A percentile compares a stretch with the other conserved stretches of the same genome.
phyloP scores from a whole-genome alignment of 92 coral and sea anemone species.

The Porites cylindrica region DNA sequence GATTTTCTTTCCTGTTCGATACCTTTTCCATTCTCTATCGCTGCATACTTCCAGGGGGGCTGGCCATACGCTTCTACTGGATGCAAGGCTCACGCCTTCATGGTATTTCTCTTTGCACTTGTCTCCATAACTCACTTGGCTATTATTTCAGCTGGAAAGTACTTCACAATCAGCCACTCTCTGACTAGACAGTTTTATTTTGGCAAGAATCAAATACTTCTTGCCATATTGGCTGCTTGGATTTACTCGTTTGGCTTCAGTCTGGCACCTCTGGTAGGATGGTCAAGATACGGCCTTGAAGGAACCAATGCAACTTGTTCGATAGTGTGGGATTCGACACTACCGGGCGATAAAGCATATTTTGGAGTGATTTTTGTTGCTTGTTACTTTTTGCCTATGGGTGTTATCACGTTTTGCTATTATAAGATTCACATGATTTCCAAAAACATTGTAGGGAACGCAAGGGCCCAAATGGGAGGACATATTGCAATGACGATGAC shows the following conservation, averaged over 20 bases:
- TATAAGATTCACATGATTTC: constrained; percentile 50
- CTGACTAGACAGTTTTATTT: constrained; percentile 44
- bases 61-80: constrained; percentile 69
- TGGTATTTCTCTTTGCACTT: constrained; percentile 70
- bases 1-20: constrained; percentile 61
- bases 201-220: constrained; percentile 37
- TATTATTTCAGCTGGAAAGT: constrained; percentile 68
- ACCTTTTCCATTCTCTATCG: constrained; percentile 68
- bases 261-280: constrained; percentile 64
- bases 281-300: constrained; percentile 71
- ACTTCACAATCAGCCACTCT: constrained; percentile 67
- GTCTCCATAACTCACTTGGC: constrained; percentile 72
- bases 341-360: constrained; percentile 58
- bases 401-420: constrained; percentile 44
- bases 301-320: constrained; percentile 72
- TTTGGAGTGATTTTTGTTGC: constrained; percentile 65
- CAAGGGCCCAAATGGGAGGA: not conserved
- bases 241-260: constrained; percentile 60
- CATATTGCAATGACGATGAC: constrained; percentile 3
- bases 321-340: constrained; percentile 59
- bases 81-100: constrained; percentile 74
- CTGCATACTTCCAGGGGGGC: constrained; percentile 30
- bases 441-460: constrained; percentile 27
- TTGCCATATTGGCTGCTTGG: constrained; percentile 60
- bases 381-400: constrained; percentile 60